Percentiles rank a stretch among this genome's conserved stretches.
phyloP scores from a whole-genome alignment of 2,113 vertebrate genomes.

The Pholis gunnellus region DNA sequence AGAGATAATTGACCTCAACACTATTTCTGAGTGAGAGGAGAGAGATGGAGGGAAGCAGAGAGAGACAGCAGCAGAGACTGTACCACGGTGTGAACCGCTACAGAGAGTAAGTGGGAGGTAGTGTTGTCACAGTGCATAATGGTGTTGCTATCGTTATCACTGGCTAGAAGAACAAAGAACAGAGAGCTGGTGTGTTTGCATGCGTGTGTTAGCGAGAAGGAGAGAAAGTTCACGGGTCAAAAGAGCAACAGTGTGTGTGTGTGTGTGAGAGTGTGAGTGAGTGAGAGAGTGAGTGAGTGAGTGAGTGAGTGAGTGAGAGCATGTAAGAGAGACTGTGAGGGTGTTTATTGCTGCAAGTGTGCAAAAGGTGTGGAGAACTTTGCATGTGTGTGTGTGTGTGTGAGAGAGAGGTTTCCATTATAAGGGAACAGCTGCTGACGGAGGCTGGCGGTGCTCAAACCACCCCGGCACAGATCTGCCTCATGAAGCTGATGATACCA shows the following conservation, averaged over 20 bases:
- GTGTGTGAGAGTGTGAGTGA: slow-evolving; percentile 8
- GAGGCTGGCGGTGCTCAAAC: not conserved
- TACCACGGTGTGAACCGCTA: slow-evolving; percentile 60
- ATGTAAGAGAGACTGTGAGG: slow-evolving; percentile 4
- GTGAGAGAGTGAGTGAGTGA: slow-evolving; percentile 10
- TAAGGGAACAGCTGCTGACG: slow-evolving; percentile 31
- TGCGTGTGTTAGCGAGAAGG: slow-evolving; percentile 9
- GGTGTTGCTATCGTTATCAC: slow-evolving; percentile 66
- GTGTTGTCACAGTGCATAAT: slow-evolving; percentile 77
- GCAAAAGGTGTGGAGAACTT: slow-evolving; percentile 22
- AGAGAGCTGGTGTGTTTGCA: slow-evolving; percentile 13
- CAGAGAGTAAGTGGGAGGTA: slow-evolving; percentile 63
- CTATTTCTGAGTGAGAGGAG: slow-evolving; percentile 56
- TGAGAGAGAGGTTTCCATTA: slow-evolving; percentile 24
- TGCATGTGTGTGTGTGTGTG: slow-evolving; percentile 1
- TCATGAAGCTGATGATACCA: slow-evolving; percentile 9
- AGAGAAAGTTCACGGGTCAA: slow-evolving; percentile 49
- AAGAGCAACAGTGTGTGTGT: slow-evolving; percentile 41
- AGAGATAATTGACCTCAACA: slow-evolving; percentile 78
- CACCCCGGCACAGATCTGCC: slow-evolving; percentile 14
- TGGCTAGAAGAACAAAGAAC: slow-evolving; percentile 54
- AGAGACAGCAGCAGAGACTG: slow-evolving; percentile 50
- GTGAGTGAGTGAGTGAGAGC: not conserved
- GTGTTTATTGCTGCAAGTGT: slow-evolving; percentile 8
- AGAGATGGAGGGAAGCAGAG: slow-evolving; percentile 40